Base-by-base conservation (phyloP, 2,888 invertebrate genomes). In the Sialis fuliginosa region DNA sequence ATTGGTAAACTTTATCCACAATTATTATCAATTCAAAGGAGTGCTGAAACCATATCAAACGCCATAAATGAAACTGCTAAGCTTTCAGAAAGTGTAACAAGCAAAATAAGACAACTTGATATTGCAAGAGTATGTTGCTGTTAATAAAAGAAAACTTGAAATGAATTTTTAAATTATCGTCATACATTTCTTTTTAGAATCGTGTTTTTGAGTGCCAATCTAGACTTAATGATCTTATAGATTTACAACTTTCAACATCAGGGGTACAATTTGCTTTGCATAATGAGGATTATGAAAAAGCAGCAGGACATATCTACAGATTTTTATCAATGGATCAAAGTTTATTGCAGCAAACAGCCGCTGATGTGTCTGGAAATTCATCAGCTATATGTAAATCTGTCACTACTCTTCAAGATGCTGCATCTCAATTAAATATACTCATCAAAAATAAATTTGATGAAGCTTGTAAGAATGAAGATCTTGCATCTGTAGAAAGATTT, bases 261-360 rank as follows among this genome's bases (percentile, higher is more conserved):
- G 97, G 96, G n/a, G 97, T 98, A 0, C 86, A 92, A 53, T 80
- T 86, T 44, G 95, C 98, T 1, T 80, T 99, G 47, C 77, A 80
- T 52, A 87, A 89, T 55, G 93, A 96, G 65, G 93, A 99, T 63
- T 97, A 88, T 67, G 98, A 99, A 65, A 85, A 88, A 67, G 93
- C 95, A 47, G 96, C 97, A 8, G 90, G 81, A 0, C 96, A 96
- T 60, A 86, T 98, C 42, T 90, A 95, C 55, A 75, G 97, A 40
- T 96, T 91, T 65, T 71, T 95, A 39, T 81, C 85, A 46, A 89
- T 96, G 80, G 95, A 95, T 67, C 90, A 92, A 57, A 78, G 78
- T 51, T 68, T 86, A 8, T 60, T 90, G 6, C 77, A 81, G 57
- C 75, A 80, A 59, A 84, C 85, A 5, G 84, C 85, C 0, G 76